Evolutionary conservation across 2,888 invertebrate genomes (phyloP).

Genomic region (Latheticus oryzae): DNA sequence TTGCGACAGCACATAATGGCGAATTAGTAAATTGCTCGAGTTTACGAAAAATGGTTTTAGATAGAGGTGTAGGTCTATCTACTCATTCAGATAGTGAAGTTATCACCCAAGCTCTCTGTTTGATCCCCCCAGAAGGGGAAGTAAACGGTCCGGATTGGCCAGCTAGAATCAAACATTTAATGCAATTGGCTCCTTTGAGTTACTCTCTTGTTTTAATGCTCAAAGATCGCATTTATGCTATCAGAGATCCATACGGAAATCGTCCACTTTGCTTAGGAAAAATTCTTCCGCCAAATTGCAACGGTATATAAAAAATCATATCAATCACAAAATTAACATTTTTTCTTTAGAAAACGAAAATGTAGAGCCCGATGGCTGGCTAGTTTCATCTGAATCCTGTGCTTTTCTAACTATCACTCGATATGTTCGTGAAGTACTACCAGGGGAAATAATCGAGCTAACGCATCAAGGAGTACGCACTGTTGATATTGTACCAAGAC

Average conservation of each 20-base stretch:
- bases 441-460: conserved; percentile 94
- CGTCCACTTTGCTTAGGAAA: conserved; percentile 95
- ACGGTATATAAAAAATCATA: conserved; percentile 41
- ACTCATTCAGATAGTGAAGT: conserved; percentile 97
- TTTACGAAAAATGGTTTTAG: conserved; percentile 89
- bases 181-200: conserved; percentile 93
- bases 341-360: conserved; percentile 58
- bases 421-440: conserved; percentile 91
- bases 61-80: conserved; percentile 93
- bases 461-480: conserved; percentile 86
- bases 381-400: conserved; percentile 97
- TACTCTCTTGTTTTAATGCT: conserved; percentile 96
- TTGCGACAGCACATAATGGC: conserved; percentile 98
- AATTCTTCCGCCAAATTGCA: conserved; percentile 72
- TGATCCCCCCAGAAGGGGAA: conserved; percentile 90
- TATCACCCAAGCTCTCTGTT: conserved; percentile 94
- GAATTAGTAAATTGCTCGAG: conserved; percentile 94
- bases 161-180: conserved; percentile 89
- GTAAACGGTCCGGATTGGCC: conserved; percentile 92
- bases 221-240: conserved; percentile 93
- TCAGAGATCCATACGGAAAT: conserved; percentile 97
- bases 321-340: not conserved
- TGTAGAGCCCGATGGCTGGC: conserved; percentile 85
- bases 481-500: conserved; percentile 86
- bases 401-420: conserved; percentile 92